Evolutionary conservation across 2,113 vertebrate species (phyloP).

Genomic region (Fulmarus glacialis): DNA sequence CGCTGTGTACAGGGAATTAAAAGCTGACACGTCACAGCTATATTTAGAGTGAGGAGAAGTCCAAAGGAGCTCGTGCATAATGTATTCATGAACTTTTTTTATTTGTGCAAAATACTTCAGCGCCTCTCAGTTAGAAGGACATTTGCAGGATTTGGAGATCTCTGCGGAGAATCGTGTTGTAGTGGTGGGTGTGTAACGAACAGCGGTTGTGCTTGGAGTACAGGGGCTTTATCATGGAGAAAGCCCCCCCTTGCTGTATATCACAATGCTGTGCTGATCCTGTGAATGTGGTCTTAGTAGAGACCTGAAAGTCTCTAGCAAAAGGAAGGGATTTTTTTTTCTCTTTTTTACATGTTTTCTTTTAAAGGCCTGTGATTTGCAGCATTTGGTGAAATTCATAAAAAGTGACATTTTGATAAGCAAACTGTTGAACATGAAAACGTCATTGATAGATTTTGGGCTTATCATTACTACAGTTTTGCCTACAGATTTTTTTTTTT

Average conservation of each 20-base stretch:
- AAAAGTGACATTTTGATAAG: not conserved
- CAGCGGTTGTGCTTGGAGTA: not conserved
- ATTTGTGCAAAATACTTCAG: not conserved
- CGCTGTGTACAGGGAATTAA: rapidly evolving
- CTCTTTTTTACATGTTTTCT: not conserved
- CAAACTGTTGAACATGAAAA: not conserved
- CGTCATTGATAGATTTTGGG: not conserved
- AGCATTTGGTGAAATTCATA: not conserved
- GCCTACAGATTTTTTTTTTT: too few relatives aligned
- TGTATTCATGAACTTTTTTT: not conserved
- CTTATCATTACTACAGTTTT: not conserved
- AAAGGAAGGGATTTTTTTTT: not conserved
- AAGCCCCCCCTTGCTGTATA: not conserved
- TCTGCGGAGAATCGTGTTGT: not conserved
- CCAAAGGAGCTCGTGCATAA: rapidly evolving
- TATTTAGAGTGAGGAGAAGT: not conserved
- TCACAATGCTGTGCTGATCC: not conserved
- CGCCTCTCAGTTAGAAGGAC: not conserved
- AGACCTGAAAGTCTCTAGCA: not conserved
- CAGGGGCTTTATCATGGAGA: not conserved
- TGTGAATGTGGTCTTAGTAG: not conserved
- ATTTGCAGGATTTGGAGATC: not conserved
- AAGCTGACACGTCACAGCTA: rapidly evolving
- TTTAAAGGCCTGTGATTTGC: not conserved
- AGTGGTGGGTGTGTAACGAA: not conserved